phyloP scores from a whole-genome alignment of 2,888 invertebrate species.

The Monopis laevigella region DNA sequence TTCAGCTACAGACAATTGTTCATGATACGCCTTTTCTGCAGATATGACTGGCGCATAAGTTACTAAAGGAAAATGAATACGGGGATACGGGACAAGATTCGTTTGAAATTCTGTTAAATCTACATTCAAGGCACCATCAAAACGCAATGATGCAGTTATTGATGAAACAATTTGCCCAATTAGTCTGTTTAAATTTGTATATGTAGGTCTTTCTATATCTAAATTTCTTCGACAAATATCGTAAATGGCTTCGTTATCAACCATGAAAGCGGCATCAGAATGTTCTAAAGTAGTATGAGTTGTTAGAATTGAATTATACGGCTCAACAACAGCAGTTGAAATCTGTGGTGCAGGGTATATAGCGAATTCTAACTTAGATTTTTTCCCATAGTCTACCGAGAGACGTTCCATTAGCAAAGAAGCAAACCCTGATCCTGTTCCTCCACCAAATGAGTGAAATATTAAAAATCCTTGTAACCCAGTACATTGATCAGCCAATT shows the following conservation, averaged over 20 bases:
- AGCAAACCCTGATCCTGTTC: slow-evolving; percentile 94
- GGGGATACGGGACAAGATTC: slow-evolving; percentile 92
- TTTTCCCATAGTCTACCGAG: slow-evolving; percentile 95
- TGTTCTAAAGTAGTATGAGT: slow-evolving; percentile 95
- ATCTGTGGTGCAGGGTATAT: slow-evolving; percentile 95
- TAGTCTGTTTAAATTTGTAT: slow-evolving; percentile 93
- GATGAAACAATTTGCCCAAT: slow-evolving; percentile 95
- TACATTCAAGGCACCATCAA: slow-evolving; percentile 91
- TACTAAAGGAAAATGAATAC: slow-evolving; percentile 93
- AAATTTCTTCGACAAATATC: slow-evolving; percentile 92
- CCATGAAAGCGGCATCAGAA: slow-evolving; percentile 96
- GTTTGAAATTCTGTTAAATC: slow-evolving; percentile 95
- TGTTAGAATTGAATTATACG: slow-evolving; percentile 95
- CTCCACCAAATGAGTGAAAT: slow-evolving; percentile 94
- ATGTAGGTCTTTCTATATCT: slow-evolving; percentile 94
- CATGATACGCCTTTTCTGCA: slow-evolving; percentile 93
- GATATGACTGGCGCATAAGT: slow-evolving; percentile 93
- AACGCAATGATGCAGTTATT: slow-evolving; percentile 90
- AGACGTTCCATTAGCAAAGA: slow-evolving; percentile 94
- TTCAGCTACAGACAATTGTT: slow-evolving; percentile 89
- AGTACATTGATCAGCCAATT: slow-evolving; percentile 89
- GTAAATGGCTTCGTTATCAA: slow-evolving; percentile 89
- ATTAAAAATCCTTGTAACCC: slow-evolving; percentile 92
- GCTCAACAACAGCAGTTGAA: slow-evolving; percentile 91
- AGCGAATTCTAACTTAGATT: slow-evolving; percentile 93